phyloP scores from a whole-genome alignment of 2,113 vertebrate genomes.

The Eonycteris spelaea region DNA sequence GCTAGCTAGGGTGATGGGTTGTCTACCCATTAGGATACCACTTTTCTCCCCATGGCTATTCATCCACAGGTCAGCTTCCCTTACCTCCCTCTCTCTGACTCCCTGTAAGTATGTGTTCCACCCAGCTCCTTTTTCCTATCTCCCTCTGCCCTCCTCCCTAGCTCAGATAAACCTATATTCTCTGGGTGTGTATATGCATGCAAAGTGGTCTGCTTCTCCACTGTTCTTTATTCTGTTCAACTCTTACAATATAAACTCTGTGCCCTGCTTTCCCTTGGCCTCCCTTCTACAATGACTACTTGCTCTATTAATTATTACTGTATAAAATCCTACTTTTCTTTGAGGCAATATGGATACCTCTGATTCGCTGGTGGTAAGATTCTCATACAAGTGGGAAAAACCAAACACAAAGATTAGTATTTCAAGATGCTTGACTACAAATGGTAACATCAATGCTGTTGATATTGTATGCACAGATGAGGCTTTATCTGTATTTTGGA shows the following conservation, averaged over 20 bases:
- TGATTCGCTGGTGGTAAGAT: neutral
- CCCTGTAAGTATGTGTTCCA: neutral
- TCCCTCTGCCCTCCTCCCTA: neutral
- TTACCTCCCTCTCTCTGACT: neutral
- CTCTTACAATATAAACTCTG: neutral
- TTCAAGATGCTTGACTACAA: neutral
- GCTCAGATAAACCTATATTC: neutral
- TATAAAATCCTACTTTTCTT: neutral
- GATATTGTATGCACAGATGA: neutral
- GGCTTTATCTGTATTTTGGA: neutral
- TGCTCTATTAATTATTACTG: neutral
- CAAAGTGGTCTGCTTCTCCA: neutral
- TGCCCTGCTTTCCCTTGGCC: neutral
- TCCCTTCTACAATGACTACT: neutral
- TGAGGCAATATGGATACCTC: neutral
- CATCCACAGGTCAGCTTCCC: neutral
- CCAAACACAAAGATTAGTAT: neutral
- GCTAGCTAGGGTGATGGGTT: neutral
- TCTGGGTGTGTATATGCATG: neutral
- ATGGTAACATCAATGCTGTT: neutral
- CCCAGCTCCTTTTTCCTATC: neutral
- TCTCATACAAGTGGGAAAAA: neutral
- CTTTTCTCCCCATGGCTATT: neutral
- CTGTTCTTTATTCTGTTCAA: neutral
- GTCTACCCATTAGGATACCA: neutral